phyloP scores from a whole-genome alignment of 1,140 invertebrate genomes.

The Stegodyphus mimosarum region DNA sequence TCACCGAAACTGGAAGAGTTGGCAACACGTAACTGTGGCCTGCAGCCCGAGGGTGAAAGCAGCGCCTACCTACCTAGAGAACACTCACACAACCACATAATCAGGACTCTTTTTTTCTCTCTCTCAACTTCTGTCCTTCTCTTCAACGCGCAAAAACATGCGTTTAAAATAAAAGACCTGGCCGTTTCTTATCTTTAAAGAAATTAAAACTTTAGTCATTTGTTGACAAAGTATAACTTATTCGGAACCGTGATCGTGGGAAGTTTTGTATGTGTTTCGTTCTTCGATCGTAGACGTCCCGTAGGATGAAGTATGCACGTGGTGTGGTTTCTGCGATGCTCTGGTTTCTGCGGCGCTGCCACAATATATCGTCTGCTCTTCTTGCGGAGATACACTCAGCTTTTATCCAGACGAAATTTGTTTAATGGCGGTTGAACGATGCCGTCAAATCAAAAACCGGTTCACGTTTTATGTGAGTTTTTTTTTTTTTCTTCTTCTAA shows the following conservation, averaged over 20 bases:
- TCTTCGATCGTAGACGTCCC: conserved; percentile 8
- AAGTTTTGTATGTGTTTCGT: neutral
- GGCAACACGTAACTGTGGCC: conserved; percentile 45
- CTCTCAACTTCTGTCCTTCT: too few species aligned
- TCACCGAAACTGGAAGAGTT: conserved; percentile 36
- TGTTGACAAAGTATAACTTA: neutral
- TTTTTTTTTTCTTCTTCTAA: too few species aligned
- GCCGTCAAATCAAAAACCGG: conserved; percentile 8
- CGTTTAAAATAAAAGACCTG: too few species aligned
- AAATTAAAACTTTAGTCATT: too few species aligned
- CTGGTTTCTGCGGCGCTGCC: conserved; percentile 28
- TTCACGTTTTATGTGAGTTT: conserved; percentile 9
- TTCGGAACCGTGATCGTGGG: neutral
- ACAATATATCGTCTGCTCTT: conserved; percentile 29
- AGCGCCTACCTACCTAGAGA: conserved; percentile 49
- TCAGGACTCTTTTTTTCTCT: conserved; percentile 29
- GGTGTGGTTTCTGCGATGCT: conserved; percentile 41
- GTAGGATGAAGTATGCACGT: conserved; percentile 52
- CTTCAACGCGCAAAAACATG: too few species aligned
- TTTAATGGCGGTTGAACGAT: conserved; percentile 10
- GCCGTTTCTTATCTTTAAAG: too few species aligned
- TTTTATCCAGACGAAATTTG: conserved; percentile 20
- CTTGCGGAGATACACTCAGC: conserved; percentile 1
- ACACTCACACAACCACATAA: conserved; percentile 50
- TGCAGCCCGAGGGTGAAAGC: conserved; percentile 51